These are phyloP conservation scores for Gryllus bimaculatus DNA, from an alignment of 1,140 invertebrate species.

Conservation along the genomic window DNA sequence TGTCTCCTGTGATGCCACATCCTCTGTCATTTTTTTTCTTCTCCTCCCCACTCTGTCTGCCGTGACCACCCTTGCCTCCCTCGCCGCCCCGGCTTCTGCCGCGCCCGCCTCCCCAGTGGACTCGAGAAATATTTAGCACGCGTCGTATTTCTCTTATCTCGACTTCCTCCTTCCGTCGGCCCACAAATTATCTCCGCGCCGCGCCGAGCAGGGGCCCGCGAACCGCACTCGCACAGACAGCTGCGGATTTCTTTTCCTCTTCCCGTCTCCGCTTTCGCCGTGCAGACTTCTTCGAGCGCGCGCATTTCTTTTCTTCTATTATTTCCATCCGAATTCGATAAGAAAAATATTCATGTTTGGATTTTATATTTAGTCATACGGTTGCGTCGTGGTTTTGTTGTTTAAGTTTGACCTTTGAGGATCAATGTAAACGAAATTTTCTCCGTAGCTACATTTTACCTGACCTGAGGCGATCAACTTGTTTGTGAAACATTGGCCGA, in stretches of 20 bases:
- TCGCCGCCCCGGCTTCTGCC: not conserved
- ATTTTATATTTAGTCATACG: too few species aligned
- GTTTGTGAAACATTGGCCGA: too few species aligned
- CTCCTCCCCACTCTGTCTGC: not conserved
- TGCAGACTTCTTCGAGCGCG: too few species aligned
- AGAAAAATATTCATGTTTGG: too few species aligned
- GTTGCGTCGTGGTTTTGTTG: too few species aligned
- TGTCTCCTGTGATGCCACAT: not conserved
- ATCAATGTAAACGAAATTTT: too few species aligned
- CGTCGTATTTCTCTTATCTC: conserved; percentile 1
- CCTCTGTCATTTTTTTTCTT: not conserved
- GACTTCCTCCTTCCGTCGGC: not conserved
- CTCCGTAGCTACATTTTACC: too few species aligned
- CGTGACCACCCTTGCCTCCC: not conserved
- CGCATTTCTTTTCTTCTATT: too few species aligned
- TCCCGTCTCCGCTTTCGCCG: not conserved
- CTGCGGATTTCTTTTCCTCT: not conserved
- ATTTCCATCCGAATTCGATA: too few species aligned
- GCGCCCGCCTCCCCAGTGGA: not conserved
- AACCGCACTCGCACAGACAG: not conserved
- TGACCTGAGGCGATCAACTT: too few species aligned
- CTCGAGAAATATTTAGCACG: not conserved
- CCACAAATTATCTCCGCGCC: not conserved
- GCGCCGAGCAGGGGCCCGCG: too few species aligned
- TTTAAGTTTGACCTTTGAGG: too few species aligned